Evolutionary conservation across 2,113 vertebrate species (phyloP).

Genomic region (Salvator merianae): DNA sequence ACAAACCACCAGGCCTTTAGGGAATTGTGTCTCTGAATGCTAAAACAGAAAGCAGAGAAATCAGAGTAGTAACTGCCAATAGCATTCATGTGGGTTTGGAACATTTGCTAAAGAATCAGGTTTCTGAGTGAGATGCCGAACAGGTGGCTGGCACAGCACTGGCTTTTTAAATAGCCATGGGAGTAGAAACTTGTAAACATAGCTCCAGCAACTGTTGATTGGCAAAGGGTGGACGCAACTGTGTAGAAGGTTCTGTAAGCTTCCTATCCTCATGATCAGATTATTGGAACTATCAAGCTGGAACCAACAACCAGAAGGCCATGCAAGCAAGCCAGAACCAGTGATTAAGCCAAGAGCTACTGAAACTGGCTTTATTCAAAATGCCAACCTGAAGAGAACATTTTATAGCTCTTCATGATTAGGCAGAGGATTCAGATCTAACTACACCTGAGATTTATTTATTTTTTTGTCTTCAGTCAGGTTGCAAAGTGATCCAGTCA

Average conservation of each 20-base stretch:
- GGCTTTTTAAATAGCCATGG: background rate
- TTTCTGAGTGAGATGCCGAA: background rate
- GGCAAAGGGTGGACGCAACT: background rate
- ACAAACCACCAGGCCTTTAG: conserved; percentile 23
- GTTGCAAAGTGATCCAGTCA: too few relatives aligned
- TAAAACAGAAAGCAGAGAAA: background rate
- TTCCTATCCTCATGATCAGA: background rate
- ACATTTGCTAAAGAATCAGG: background rate
- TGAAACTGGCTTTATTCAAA: background rate
- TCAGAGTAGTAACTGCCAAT: background rate
- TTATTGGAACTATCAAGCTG: background rate
- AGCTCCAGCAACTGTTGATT: background rate
- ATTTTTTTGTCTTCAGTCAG: too few relatives aligned
- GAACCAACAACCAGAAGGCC: background rate
- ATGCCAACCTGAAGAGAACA: too few relatives aligned
- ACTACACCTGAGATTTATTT: too few relatives aligned
- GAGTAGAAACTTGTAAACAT: background rate
- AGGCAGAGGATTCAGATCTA: too few relatives aligned
- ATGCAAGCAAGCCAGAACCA: background rate
- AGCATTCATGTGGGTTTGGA: background rate
- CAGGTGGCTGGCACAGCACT: background rate
- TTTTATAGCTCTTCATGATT: background rate
- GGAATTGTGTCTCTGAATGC: conserved; percentile 32
- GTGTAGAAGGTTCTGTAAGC: background rate
- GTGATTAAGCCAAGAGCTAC: background rate